Percentiles rank a stretch among this genome's conserved stretches.
phyloP scores from a whole-genome alignment of 1,140 invertebrate genomes.

The Glossosoma conforme region DNA sequence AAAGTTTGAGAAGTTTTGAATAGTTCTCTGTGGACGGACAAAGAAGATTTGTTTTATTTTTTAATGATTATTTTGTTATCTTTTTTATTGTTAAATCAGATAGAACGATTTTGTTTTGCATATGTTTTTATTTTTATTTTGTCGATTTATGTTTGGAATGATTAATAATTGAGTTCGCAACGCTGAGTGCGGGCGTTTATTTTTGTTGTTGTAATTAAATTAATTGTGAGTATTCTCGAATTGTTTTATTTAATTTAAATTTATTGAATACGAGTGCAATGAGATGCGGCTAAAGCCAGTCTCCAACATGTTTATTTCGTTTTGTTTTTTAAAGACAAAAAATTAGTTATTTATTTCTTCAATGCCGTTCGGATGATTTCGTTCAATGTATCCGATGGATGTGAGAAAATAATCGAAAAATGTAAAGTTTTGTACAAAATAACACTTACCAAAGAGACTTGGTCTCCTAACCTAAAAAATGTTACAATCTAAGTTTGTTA shows the following conservation, averaged over 20 bases:
- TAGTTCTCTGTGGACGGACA: constrained; percentile 7
- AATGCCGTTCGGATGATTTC: no score
- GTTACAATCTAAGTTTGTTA: constrained; percentile 31
- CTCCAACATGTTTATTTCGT: no score
- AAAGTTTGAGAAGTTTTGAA: no score
- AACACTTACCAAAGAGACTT: constrained; percentile 54
- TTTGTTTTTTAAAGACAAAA: no score
- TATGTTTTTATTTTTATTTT: constrained; percentile 17
- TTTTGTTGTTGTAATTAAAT: constrained; percentile 52
- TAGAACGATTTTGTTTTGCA: constrained; percentile 27
- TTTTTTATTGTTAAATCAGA: constrained; percentile 27
- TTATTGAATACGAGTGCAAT: constrained; percentile 48
- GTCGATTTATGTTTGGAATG: constrained; percentile 28
- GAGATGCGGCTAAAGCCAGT: constrained; percentile 36
- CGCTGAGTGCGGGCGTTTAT: constrained; percentile 40
- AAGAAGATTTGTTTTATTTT: constrained; percentile 15
- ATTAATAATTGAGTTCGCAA: constrained; percentile 25
- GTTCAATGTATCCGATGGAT: no score
- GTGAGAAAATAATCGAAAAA: constrained; percentile 42
- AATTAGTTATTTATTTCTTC: no score
- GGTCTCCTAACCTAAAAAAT: constrained; percentile 48
- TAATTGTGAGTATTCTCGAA: constrained; percentile 46
- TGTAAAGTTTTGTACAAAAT: constrained; percentile 52
- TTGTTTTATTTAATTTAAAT: constrained; percentile 49
- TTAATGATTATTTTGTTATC: constrained; percentile 23